Percentiles rank a stretch among this genome's conserved stretches.
phyloP scores from a whole-genome alignment of 2,888 invertebrate species.

The Venustoraphidia nigricollis region DNA sequence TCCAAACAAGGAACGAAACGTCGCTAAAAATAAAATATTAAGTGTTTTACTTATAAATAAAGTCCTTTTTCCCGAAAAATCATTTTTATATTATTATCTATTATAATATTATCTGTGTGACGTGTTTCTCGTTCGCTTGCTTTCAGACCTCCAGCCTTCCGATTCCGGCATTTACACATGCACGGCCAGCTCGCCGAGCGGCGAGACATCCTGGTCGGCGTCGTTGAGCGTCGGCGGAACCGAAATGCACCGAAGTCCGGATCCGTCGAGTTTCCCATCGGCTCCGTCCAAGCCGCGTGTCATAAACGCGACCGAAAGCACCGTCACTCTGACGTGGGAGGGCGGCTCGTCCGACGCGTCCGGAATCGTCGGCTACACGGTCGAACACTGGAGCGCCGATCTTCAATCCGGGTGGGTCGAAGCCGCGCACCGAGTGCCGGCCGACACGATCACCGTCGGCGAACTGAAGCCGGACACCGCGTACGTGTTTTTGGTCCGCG shows the following conservation, averaged over 20 bases:
- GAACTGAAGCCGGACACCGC: constrained; percentile 63
- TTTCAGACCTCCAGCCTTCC: constrained; percentile 47
- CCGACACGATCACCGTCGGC: constrained; percentile 52
- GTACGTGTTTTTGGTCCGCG: constrained; percentile 73
- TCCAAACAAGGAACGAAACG: too few species aligned
- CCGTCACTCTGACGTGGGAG: constrained; percentile 45
- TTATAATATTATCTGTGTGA: too few species aligned
- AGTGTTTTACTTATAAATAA: too few species aligned
- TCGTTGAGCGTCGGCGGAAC: constrained; percentile 40
- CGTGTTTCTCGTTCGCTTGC: too few species aligned
- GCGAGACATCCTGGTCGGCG: constrained; percentile 72
- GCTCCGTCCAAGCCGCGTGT: constrained; percentile 56
- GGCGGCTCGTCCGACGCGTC: constrained; percentile 33
- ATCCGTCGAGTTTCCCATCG: constrained; percentile 43
- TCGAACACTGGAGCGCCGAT: constrained; percentile 64
- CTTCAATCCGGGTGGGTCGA: constrained; percentile 63
- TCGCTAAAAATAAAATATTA: too few species aligned
- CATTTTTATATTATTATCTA: too few species aligned
- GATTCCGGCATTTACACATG: constrained; percentile 73
- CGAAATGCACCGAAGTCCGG: constrained; percentile 39
- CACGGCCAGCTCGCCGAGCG: constrained; percentile 67
- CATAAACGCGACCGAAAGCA: constrained; percentile 47
- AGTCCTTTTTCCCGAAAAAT: too few species aligned
- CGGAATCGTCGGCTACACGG: constrained; percentile 47
- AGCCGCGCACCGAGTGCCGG: constrained; percentile 49